Base-by-base conservation (phyloP, 1,140 invertebrate species). In the Listronotus bonariensis region DNA sequence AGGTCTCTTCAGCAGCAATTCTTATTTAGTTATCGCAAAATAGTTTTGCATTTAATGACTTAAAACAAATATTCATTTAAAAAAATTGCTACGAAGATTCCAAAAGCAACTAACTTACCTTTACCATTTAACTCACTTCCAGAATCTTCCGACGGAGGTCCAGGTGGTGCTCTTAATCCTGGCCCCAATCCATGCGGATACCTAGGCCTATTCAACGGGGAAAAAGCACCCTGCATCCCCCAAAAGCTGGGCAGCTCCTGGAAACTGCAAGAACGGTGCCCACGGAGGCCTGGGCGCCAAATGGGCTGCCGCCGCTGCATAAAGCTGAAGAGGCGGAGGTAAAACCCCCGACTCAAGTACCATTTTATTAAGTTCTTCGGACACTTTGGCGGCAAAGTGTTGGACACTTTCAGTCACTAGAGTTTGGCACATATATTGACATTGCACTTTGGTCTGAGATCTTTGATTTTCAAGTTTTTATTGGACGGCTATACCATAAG, bases 51-150 rank as follows among this genome's bases (percentile, higher is more conserved):
- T 26, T 26, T 3, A 26, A 26, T 26, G 5, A 26, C 20, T 26
- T 5, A 26, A 26, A 26, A 26, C 20, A 26, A 26, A 26, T 26
- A 5, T 26, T 26, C 5, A 26, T 5, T 26, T 26, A 3, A 26
- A 26, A 26, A 26, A 26, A 26, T 26, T 26, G 20, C 20, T 26
- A 26, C 20, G 20, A 26, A 5, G 20, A 26, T 26, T 3, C 36
- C 14, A 55, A 55, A 42, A 17, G 10, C 36, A 32, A 58, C 43
- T 14, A 63, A 64, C 69, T 48, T 73, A 77, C 74, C 74, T 75
- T 78, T 78, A 57, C 77, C 76, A 68, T 78, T 76, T 42, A 77
- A 75, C 69, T 79, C 77, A 61, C 77, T 79, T 54, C 77, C 77
- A 54, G 75, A 77, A 62, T 79, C 77, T 71, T 79, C 77, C 9